phyloP scores from a whole-genome alignment of 1,140 invertebrate genomes.

The Ditylenchus dipsaci region DNA sequence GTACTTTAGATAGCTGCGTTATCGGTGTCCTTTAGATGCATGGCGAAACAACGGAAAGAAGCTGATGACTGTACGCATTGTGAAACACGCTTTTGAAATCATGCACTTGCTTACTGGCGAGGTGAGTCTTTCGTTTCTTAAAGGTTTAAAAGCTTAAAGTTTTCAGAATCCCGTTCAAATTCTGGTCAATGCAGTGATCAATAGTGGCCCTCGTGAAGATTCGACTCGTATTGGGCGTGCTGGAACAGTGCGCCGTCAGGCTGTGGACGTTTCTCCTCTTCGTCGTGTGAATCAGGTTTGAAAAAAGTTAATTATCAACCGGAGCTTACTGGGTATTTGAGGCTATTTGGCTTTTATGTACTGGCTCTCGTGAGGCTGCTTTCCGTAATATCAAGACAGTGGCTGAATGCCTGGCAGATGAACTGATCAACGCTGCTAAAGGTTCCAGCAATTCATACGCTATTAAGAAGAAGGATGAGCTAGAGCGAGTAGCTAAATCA shows the following conservation, averaged over 20 bases:
- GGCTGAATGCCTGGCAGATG: conserved; percentile 98
- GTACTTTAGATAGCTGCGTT: too few relatives aligned
- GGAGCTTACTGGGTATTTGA: too few relatives aligned
- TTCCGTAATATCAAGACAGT: conserved; percentile 99
- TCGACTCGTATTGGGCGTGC: conserved; percentile 98
- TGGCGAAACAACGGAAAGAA: conserved; percentile 98
- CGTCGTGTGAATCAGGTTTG: conserved; percentile 91
- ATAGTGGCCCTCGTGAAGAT: conserved; percentile 97
- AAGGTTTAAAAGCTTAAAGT: too few relatives aligned
- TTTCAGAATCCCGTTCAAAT: conserved; percentile 81
- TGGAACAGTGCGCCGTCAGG: conserved; percentile 96
- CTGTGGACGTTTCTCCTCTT: conserved; percentile 96
- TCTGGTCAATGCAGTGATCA: conserved; percentile 95
- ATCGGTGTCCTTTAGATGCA: too few relatives aligned
- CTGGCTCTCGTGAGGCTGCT: conserved; percentile 93
- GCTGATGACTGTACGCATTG: conserved; percentile 94
- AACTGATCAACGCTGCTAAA: conserved; percentile 98
- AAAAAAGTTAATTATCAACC: too few relatives aligned
- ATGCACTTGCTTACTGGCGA: conserved; percentile 96
- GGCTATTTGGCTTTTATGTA: conserved; percentile 97
- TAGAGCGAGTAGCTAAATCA: conserved; percentile 99
- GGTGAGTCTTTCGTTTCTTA: conserved; percentile 61
- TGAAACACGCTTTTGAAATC: conserved; percentile 99
- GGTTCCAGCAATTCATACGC: conserved; percentile 98
- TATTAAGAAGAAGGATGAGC: conserved; percentile 99